Base-by-base conservation (phyloP, 1,140 invertebrate species). In the Drosophila leontia region DNA sequence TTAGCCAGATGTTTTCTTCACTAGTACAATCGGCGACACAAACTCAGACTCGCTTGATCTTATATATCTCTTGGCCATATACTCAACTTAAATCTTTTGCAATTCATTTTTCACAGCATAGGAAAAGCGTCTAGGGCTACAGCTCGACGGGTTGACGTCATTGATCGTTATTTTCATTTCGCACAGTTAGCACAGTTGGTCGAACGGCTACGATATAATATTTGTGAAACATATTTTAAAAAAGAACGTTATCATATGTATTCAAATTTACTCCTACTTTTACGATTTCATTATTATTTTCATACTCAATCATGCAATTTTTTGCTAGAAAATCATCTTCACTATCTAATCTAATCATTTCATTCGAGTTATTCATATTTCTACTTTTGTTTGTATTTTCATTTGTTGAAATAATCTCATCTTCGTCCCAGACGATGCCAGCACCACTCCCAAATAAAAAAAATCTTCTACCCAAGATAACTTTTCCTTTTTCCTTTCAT, bases 301-400 rank as follows among this genome's bases (percentile, higher is more conserved):
- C 51, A 55, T 55, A 55, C 29, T 55, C 32, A 47, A 47, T 47
- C 19, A 47, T 47, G 13, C 11, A 23, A 12, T 23, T 23, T 45
- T 45, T 47, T 7, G 3, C 12, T 13, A 53, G 3, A 17, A 53
- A 53, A 35, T 35, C 17, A 34, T 37, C 13, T 23, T 7, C 13
- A 15, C 19, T 19, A 37, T 55, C 7, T 15, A 3, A 13, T 23
- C 23, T 23, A 19, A 23, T 13, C 12, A 37, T 35, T 15, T 55
- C 51, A 23, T 23, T 55, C 13, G 17, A 35, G 19, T 55, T 1
- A 55, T 19, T 55, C 7, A 15, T 35, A 23, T 23, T 9, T 15
- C 19, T 55, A 35, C 51, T 35, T 12, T 35, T 17, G 6, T 19
- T 23, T 15, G 17, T 23, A 35, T 13, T 55, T 34, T 53, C 50